Evolutionary conservation across 64 coral and sea anemone species (phyloP).

Genomic region (Stylophora pistillata): DNA sequence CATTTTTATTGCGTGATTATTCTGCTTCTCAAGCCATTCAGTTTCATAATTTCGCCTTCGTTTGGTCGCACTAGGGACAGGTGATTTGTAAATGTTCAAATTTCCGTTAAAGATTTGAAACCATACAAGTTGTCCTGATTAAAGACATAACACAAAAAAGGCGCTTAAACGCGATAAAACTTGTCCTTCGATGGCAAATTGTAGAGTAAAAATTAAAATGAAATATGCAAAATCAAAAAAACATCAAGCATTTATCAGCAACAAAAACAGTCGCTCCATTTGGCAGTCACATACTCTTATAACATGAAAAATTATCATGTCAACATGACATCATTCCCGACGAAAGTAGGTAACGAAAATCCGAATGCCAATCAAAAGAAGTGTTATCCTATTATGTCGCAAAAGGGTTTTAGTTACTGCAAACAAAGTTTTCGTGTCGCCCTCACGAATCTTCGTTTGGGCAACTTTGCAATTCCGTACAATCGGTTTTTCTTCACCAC

Average conservation of each 20-base stretch:
- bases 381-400: background rate
- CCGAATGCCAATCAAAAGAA: background rate
- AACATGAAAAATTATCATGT: background rate
- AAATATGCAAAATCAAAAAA: background rate
- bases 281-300: constrained; percentile 15
- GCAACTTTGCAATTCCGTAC: background rate
- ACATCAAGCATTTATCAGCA: background rate
- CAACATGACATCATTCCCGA: background rate
- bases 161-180: too few species aligned
- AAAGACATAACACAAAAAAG: too few species aligned
- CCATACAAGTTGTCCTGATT: too few species aligned
- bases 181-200: too few species aligned
- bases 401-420: background rate
- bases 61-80: background rate
- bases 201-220: background rate
- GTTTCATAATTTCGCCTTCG: too few species aligned
- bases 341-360: background rate
- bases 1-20: background rate
- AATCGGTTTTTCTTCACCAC: background rate
- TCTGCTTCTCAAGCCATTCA: too few species aligned
- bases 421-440: background rate
- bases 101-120: too few species aligned
- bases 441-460: background rate
- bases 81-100: background rate
- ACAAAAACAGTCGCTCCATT: background rate